These are phyloP conservation scores for Crotalus viridis DNA, from an alignment of 2,113 vertebrate species.

Conservation along the genomic window DNA sequence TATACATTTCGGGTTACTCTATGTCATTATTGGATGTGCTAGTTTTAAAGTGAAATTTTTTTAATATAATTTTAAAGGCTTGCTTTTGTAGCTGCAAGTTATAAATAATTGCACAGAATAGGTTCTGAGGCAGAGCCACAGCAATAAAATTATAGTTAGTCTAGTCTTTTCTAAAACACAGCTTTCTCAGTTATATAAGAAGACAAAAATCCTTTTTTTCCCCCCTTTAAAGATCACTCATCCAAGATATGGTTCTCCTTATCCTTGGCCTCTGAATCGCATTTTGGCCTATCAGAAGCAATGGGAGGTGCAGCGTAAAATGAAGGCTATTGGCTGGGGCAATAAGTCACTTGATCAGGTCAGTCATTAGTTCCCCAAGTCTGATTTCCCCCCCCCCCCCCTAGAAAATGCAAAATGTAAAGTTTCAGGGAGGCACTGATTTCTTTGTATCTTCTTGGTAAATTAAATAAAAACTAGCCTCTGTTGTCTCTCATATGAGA, in stretches of 20 bases:
- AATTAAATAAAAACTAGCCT: not conserved
- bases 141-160: not conserved
- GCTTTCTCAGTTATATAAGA: constrained; percentile 31
- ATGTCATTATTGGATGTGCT: constrained; percentile 70
- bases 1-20: constrained; percentile 68
- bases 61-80: constrained; percentile 63
- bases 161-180: constrained; percentile 19
- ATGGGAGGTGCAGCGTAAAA: constrained; percentile 93
- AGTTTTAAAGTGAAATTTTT: constrained; percentile 59
- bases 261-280: constrained; percentile 80
- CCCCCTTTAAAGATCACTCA: constrained; percentile 73
- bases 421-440: not conserved
- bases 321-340: constrained; percentile 96
- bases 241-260: constrained; percentile 78
- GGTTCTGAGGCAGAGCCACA: not conserved
- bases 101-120: constrained; percentile 22
- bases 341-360: constrained; percentile 90
- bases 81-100: constrained; percentile 49
- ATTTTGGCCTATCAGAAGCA: constrained; percentile 93
- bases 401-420: not conserved
- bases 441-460: not conserved
- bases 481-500: not conserved
- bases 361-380: constrained; percentile 30
- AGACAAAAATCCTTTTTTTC: constrained; percentile 15
- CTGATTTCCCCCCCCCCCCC: not conserved